Base-by-base conservation (phyloP, 2,797 vertebrate species). In the Crenuchus spilurus region DNA sequence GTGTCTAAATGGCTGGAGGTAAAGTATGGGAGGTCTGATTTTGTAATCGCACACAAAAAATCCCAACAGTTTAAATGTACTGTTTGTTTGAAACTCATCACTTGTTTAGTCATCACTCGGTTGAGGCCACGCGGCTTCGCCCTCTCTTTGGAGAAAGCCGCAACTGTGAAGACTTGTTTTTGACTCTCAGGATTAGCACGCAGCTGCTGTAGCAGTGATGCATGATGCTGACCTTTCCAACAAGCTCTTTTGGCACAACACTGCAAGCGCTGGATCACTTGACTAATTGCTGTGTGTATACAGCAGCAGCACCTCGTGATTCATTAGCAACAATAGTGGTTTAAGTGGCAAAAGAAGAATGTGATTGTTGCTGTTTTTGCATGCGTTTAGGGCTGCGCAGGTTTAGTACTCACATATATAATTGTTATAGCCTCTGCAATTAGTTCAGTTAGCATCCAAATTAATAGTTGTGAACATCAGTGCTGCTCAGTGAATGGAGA, bases 261-360 rank as follows among this genome's bases (percentile, higher is more conserved):
- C 8, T 74, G 26, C 24, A 26, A 62, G 28, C 55, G 42, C n/a
- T 77, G 16, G 16, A 74, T 64, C 16, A 30, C 22, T 70, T 75
- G 46, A 73, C 76, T 66, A 72, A 81, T 64, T 78, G 64, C 60
- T 62, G 64, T 70, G 39, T 75, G 58, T 51, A 51, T 35, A 57
- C 31, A 55, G 52, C 44, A 72, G 70, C 69, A 65, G 51, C 60
- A 71, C 67, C 57, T 31, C 46, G 49, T 37, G 39, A 76, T 76
- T 71, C 42, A 71, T 76, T 66, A 65, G 52, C 51, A 4, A n/a
- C 63, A 65, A 24, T 28, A 61, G 7, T 24, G 57, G 62, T 52
- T 64, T 42, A 63, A 62, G 48, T 51, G 33, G 37, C 16, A 61
- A 41, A 48, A 79, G 18, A 3, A 16, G 51, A 39, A 26, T 68